Percentiles rank a stretch among this genome's conserved stretches.
Conservation (phyloP, 2,888 invertebrate genomes). For the Netelia fuscicornis region DNA sequence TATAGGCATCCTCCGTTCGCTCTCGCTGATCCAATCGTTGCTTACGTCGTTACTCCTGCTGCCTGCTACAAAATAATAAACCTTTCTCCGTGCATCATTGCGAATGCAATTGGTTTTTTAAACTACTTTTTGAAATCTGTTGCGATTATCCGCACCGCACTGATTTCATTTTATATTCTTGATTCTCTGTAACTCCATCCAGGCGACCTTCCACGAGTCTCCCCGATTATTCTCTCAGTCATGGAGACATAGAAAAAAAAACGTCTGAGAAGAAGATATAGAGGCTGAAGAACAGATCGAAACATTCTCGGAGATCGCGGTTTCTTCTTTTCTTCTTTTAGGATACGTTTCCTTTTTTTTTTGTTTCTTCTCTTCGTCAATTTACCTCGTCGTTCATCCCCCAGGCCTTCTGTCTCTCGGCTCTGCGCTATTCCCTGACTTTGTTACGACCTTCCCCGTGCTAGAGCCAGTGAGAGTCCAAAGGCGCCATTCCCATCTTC, state of each 20-base stretch:
- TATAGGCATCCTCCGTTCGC: slow-evolving; percentile 80
- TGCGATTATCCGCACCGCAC: neutral
- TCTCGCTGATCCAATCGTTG: slow-evolving; percentile 64
- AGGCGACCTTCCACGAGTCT: neutral
- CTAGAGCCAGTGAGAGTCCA: slow-evolving; percentile 48
- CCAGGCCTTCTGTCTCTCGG: slow-evolving; percentile 25
- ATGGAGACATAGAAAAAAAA: neutral
- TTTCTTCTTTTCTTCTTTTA: slow-evolving; percentile 34
- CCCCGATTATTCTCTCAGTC: neutral
- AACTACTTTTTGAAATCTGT: neutral
- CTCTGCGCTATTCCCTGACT: slow-evolving; percentile 53
- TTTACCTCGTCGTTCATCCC: slow-evolving; percentile 23
- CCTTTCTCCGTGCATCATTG: slow-evolving; percentile 48
- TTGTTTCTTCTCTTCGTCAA: slow-evolving; percentile 29
- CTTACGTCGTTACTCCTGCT: slow-evolving; percentile 65
- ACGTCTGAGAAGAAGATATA: neutral
- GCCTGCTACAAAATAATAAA: slow-evolving; percentile 6
- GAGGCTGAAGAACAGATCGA: neutral
- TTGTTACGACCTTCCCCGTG: slow-evolving; percentile 55
- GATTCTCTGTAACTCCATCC: neutral
- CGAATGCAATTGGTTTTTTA: neutral
- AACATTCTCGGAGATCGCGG: slow-evolving; percentile 23
- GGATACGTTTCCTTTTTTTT: slow-evolving; percentile 8
- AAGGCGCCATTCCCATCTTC: slow-evolving; percentile 69
- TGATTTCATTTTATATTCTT: slow-evolving; percentile 2